Evolutionary conservation across 2,797 vertebrate genomes (phyloP), one percentile per base, ranked within the genome.

Genomic region (Pampus argenteus): DNA sequence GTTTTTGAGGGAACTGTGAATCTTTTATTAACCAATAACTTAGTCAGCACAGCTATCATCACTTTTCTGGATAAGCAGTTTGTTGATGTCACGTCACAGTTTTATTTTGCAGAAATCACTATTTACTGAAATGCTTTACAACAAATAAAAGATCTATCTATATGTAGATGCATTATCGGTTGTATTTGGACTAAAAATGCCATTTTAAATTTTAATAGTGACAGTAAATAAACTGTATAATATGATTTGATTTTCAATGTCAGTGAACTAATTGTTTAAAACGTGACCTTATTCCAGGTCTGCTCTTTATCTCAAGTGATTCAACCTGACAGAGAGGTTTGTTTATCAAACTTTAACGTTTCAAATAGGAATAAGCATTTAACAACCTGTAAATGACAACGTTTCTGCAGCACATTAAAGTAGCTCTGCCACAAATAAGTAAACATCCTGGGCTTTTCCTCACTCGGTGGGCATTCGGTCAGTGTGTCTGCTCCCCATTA

Each of bases 401-500:
- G 8, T 23, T n/a, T 45, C 25, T 20, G 34, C 48, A 59, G 29
- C 17, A 2, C 31, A 56, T 42, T 52, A 60, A 15, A 28, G 38
- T 42, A 1, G 66, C 52, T 38, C 38, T 40, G 51, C 55, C 63
- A n/a, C n/a, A n/a, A n/a, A n/a, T n/a, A n/a, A n/a, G n/a, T n/a
- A n/a, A n/a, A 62, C 57, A 48, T 78, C 62, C 22, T 9, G 55
- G 58, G 42, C 36, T 2, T 13, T 50, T 66, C 56, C 15, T 36
- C 9, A 28, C 55, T 65, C 17, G 0, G 58, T 62, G 75, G 25
- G 38, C 77, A 81, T 71, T 57, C 34, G 68, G 63, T 86, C 73
- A 78, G 54, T 8, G 36, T 42, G 71, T 81, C 69, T 77, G 68
- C 76, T 88, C 82, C 62, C 3, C 59, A 85, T 86, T 86, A 91